phyloP scores from a whole-genome alignment of 2,797 vertebrate species.

The Chanos chanos region DNA sequence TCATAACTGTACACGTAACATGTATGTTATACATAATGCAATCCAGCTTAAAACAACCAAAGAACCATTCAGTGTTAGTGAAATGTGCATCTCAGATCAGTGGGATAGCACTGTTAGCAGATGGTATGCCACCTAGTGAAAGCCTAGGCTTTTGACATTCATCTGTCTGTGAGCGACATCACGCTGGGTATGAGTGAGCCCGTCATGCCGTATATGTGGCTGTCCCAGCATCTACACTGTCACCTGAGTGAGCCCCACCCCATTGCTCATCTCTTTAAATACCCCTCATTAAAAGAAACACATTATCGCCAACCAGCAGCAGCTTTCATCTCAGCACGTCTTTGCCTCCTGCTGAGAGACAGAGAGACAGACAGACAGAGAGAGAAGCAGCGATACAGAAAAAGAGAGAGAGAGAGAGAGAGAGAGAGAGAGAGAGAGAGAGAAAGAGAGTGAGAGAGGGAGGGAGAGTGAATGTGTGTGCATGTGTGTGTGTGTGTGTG shows the following conservation, averaged over 20 bases:
- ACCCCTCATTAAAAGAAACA: slow-evolving; percentile 13
- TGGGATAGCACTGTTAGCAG: too few species aligned
- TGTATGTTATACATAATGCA: background rate
- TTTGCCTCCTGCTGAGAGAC: slow-evolving; percentile 6
- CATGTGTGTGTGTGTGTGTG: background rate
- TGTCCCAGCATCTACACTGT: background rate
- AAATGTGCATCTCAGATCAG: too few species aligned
- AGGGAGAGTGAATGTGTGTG: background rate
- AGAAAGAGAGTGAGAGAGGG: background rate
- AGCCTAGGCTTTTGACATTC: too few species aligned
- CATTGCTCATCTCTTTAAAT: slow-evolving; percentile 13
- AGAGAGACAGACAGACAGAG: slow-evolving; percentile 32
- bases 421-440: background rate
- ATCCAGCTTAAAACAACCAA: too few species aligned
- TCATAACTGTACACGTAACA: background rate
- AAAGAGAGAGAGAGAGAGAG: background rate
- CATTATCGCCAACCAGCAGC: slow-evolving; percentile 22
- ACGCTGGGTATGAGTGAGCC: background rate
- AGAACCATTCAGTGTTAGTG: too few species aligned
- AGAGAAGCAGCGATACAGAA: background rate
- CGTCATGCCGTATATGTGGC: background rate
- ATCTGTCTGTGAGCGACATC: slow-evolving; percentile 54
- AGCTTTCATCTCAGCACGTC: slow-evolving; percentile 23
- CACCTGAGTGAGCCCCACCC: background rate
- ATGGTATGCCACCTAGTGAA: too few species aligned